Evolutionary conservation across 2,797 vertebrate genomes (phyloP).

Genomic region (Typhlichthys eigenmanni): DNA sequence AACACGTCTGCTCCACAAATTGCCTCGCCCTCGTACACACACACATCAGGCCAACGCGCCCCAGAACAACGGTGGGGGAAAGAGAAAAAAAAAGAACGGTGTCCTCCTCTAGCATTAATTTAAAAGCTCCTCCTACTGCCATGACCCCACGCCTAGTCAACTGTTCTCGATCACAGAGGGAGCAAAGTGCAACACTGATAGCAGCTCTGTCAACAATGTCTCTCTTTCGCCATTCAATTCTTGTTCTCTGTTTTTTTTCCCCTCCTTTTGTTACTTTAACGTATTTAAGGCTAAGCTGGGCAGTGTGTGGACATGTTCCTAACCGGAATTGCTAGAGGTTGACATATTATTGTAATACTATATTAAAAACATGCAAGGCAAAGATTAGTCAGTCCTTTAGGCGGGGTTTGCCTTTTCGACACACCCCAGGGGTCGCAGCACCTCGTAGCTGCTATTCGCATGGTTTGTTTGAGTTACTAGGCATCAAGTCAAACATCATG

Average conservation of each 20-base stretch:
- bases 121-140: slow-evolving; percentile 14
- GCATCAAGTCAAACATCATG: background rate
- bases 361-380: slow-evolving; percentile 46
- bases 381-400: slow-evolving; percentile 62
- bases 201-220: slow-evolving; percentile 40
- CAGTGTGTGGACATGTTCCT: slow-evolving; percentile 49
- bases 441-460: slow-evolving; percentile 11
- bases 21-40: background rate
- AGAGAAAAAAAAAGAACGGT: background rate
- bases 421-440: slow-evolving; percentile 27
- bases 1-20: no score
- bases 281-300: slow-evolving; percentile 20
- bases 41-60: background rate
- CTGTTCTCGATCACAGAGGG: slow-evolving; percentile 11
- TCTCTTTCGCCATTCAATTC: slow-evolving; percentile 48
- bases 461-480: slow-evolving; percentile 6
- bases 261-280: slow-evolving; percentile 8
- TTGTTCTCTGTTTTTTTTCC: slow-evolving; percentile 48
- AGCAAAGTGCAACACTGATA: slow-evolving; percentile 42
- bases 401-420: slow-evolving; percentile 43
- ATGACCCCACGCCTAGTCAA: slow-evolving; percentile 3
- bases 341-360: slow-evolving; percentile 23
- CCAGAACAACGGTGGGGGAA: no score
- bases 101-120: no score
- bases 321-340: slow-evolving; percentile 36